Percentiles rank a stretch among this genome's conserved stretches.
These are phyloP conservation scores for Ictalurus furcatus DNA, from an alignment of 2,113 vertebrate genomes.

Conservation along the genomic window DNA sequence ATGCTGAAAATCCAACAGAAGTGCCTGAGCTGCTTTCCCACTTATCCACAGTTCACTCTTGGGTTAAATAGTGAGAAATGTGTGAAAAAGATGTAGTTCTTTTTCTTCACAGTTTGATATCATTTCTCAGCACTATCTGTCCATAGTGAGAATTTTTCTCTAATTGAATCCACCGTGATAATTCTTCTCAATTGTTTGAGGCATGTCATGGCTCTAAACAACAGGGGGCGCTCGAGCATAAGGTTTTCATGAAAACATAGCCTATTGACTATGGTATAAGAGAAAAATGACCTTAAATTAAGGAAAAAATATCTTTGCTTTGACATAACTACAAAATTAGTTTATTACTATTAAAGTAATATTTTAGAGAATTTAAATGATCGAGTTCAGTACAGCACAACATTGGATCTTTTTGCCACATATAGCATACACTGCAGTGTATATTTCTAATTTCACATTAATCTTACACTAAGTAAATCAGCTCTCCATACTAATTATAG, in stretches of 20 bases:
- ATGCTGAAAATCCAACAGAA: slow-evolving; percentile 30
- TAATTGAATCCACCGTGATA: slow-evolving; percentile 52
- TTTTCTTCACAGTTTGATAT: slow-evolving; percentile 54
- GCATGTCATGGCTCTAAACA: slow-evolving; percentile 53
- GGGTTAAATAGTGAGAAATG: slow-evolving; percentile 54
- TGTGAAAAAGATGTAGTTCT: slow-evolving; percentile 49
- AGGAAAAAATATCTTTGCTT: slow-evolving; percentile 20
- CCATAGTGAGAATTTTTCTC: slow-evolving; percentile 54
- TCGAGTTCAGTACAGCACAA: neutral
- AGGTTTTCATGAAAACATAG: slow-evolving; percentile 16
- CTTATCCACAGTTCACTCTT: slow-evolving; percentile 51
- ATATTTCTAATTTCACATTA: neutral
- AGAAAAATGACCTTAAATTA: slow-evolving; percentile 14
- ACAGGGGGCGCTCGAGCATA: slow-evolving; percentile 78
- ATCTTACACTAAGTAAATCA: neutral
- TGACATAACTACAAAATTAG: neutral
- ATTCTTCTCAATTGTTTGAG: slow-evolving; percentile 49
- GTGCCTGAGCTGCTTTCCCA: slow-evolving; percentile 41
- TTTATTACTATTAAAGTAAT: neutral
- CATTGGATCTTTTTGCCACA: neutral
- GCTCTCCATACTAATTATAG: neutral
- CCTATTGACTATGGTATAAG: neutral
- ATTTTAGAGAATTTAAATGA: neutral
- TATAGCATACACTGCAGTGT: neutral
- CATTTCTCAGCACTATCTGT: slow-evolving; percentile 54